A percentile compares a stretch with the other conserved stretches of the same genome.
Conservation (phyloP, 1,140 invertebrate genomes). For the Aplysia californica region DNA sequence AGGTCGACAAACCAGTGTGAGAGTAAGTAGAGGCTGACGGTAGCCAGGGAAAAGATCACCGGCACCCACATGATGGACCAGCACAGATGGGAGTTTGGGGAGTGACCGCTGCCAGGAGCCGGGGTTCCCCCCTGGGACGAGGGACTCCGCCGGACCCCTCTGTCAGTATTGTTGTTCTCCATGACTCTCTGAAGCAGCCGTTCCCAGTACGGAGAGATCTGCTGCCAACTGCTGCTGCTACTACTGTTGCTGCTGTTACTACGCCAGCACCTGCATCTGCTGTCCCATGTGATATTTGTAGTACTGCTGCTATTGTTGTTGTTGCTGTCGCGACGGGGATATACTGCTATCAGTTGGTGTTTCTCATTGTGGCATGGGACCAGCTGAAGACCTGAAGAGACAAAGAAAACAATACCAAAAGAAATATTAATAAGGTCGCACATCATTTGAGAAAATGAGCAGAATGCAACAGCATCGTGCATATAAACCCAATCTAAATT, state of each 20-base stretch:
- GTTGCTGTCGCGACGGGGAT: no score
- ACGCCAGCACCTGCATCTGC: no score
- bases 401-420: neutral
- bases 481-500: no score
- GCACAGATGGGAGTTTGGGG: neutral
- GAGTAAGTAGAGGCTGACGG: conserved; percentile 49
- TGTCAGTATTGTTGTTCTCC: neutral
- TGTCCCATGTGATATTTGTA: no score
- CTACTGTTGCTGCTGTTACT: no score
- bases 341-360: no score
- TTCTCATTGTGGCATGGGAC: neutral
- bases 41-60: conserved; percentile 43
- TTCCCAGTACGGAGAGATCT: neutral
- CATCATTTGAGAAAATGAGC: no score
- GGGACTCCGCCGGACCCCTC: neutral
- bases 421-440: no score
- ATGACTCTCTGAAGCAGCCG: no score
- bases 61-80: conserved; percentile 59
- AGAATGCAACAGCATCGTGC: no score
- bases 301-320: no score
- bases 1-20: conserved; percentile 49
- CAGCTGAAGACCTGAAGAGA: neutral
- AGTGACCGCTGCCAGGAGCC: no score
- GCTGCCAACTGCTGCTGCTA: neutral
- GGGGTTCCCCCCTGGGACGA: neutral